Percentiles rank a stretch among this genome's conserved stretches.
Evolutionary conservation across 2,888 invertebrate genomes (phyloP).

Genomic region (Hirudinaria manillensis): DNA sequence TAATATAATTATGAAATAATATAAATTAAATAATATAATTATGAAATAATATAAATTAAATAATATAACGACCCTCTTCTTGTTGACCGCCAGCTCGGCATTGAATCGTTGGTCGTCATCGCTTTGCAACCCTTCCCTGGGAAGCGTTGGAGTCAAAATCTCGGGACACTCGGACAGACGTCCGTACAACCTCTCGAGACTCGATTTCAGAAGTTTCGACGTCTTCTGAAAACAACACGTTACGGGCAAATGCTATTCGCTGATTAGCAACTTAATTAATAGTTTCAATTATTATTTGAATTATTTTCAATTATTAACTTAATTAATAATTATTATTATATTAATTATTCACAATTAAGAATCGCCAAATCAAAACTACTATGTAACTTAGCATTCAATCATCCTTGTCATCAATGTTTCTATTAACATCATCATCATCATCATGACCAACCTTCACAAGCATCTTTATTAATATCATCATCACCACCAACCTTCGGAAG

Average conservation of each 20-base stretch:
- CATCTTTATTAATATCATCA: too few relatives aligned
- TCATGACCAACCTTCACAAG: too few relatives aligned
- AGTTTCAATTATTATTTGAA: not conserved
- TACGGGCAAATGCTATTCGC: too few relatives aligned
- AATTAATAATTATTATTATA: not conserved
- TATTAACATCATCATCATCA: too few relatives aligned
- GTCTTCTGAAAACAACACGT: constrained; percentile 63
- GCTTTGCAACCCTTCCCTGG: constrained; percentile 39
- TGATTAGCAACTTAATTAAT: too few relatives aligned
- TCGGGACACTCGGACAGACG: constrained; percentile 48
- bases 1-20: too few relatives aligned
- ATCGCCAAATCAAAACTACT: too few relatives aligned
- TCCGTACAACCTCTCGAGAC: constrained; percentile 70
- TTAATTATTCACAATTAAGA: not conserved
- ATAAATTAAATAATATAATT: too few relatives aligned
- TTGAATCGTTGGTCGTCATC: not conserved
- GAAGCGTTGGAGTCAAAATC: constrained; percentile 22
- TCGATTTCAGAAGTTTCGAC: constrained; percentile 71
- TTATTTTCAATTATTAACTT: too few relatives aligned
- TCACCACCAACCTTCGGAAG: constrained; percentile 47
- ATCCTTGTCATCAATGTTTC: too few relatives aligned
- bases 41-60: too few relatives aligned
- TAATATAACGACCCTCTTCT: constrained; percentile 16
- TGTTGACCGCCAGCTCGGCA: constrained; percentile 15
- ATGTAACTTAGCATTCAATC: too few relatives aligned